Evolutionary conservation across 2,797 vertebrate species (phyloP).

Genomic region (Sternarchorhynchus goeldii): DNA sequence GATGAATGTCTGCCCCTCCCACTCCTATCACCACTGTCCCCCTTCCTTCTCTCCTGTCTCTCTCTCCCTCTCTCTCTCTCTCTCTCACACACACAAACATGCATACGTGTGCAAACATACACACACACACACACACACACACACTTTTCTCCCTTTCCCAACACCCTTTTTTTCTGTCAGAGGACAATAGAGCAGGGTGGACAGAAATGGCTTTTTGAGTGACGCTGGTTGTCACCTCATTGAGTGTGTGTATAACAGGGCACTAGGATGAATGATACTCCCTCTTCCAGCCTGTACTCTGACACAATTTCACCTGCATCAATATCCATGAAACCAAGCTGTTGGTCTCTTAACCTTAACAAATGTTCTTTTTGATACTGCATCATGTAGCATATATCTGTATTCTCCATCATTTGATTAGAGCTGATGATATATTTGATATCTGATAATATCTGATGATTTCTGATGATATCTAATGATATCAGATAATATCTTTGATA

Average conservation of each 20-base stretch:
- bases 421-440: slow-evolving; percentile 26
- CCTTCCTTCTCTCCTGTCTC: slow-evolving; percentile 11
- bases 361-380: slow-evolving; percentile 54
- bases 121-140: background rate
- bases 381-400: slow-evolving; percentile 27
- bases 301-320: slow-evolving; percentile 56
- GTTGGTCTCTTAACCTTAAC: slow-evolving; percentile 54
- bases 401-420: slow-evolving; percentile 58
- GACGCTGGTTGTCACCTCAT: slow-evolving; percentile 60
- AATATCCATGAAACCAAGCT: slow-evolving; percentile 55
- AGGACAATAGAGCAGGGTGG: slow-evolving; percentile 59
- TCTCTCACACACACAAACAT: background rate
- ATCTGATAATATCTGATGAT: slow-evolving; percentile 53
- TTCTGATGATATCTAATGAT: slow-evolving; percentile 46
- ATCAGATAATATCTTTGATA: slow-evolving; percentile 33
- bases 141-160: slow-evolving; percentile 16
- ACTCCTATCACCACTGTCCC: slow-evolving; percentile 27
- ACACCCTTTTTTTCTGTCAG: slow-evolving; percentile 43
- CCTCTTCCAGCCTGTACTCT: slow-evolving; percentile 41
- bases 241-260: slow-evolving; percentile 54
- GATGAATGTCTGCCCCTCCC: slow-evolving; percentile 51
- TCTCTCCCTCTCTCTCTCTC: slow-evolving; percentile 10
- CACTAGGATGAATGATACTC: slow-evolving; percentile 54
- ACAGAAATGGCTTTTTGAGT: slow-evolving; percentile 62
- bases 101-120: background rate